A percentile compares a stretch with the other conserved stretches of the same genome.
These are phyloP conservation scores for Camelus dromedarius DNA, from an alignment of 2,113 vertebrate genomes.

Conservation along the genomic window DNA sequence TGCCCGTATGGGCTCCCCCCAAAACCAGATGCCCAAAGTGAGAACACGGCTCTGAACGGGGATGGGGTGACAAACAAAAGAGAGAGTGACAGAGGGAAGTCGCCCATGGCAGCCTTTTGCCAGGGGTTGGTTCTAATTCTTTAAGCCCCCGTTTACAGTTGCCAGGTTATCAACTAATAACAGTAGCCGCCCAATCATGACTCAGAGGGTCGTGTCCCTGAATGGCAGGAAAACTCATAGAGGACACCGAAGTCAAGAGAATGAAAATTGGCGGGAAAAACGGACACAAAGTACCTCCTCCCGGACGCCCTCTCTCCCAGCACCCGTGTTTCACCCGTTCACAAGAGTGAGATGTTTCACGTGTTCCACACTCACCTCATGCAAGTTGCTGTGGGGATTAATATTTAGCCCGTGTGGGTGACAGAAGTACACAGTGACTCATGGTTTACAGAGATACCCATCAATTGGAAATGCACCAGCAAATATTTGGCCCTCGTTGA, in stretches of 20 bases:
- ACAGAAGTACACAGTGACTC: slow-evolving; percentile 17
- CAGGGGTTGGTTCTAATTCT: background rate
- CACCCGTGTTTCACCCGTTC: background rate
- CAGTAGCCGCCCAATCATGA: background rate
- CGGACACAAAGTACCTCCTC: background rate
- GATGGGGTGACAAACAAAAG: background rate
- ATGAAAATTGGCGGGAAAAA: background rate
- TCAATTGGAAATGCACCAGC: background rate
- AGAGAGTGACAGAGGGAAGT: background rate
- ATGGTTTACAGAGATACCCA: slow-evolving; percentile 11
- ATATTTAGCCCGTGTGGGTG: background rate
- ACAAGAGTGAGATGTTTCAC: background rate
- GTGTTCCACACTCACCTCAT: background rate
- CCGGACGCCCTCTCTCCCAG: background rate
- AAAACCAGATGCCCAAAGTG: background rate
- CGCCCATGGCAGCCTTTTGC: background rate
- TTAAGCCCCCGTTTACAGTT: background rate
- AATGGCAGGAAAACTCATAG: background rate
- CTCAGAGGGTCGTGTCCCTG: background rate
- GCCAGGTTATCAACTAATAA: background rate
- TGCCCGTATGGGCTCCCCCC: too few relatives aligned
- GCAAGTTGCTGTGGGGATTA: background rate
- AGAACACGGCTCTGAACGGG: background rate
- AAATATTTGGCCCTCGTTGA: background rate
- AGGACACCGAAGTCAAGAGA: background rate